These are phyloP conservation scores for Tethya wilhelma DNA, from an alignment of 37 sponge, comb jelly and placozoan genomes.

Conservation along the genomic window DNA sequence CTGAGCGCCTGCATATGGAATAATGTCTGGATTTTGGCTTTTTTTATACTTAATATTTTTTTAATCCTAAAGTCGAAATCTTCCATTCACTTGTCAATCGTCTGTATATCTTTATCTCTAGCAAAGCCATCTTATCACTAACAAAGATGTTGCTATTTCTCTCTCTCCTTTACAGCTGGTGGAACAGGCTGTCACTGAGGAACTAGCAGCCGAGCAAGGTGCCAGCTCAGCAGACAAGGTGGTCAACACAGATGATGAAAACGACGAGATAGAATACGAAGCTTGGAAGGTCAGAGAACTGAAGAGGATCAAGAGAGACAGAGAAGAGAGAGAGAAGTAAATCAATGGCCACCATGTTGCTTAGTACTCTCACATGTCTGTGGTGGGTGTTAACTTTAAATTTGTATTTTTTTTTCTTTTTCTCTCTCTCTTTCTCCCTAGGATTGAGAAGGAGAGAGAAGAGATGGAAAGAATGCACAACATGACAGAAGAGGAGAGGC, in stretches of 20 bases:
- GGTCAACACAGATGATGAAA: conserved; percentile 95
- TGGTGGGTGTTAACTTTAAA: too few species aligned
- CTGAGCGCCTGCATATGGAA: too few species aligned
- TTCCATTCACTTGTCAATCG: neutral
- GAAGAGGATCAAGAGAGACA: conserved; percentile 93
- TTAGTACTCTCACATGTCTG: too few species aligned
- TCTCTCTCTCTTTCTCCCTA: too few species aligned
- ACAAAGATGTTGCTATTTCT: neutral
- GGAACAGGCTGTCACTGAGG: conserved; percentile 33
- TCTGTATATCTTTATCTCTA: neutral
- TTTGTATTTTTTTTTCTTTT: too few species aligned
- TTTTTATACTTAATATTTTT: too few species aligned
- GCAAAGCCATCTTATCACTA: neutral
- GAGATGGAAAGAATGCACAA: conserved; percentile 89
- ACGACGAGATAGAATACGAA: conserved; percentile 95
- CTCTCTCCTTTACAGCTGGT: conserved; percentile 27
- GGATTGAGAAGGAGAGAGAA: conserved; percentile 78
- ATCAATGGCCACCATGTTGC: conserved; percentile 21
- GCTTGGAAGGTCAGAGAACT: conserved; percentile 97
- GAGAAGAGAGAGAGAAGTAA: conserved; percentile 92
- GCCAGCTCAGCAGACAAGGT: conserved; percentile 38
- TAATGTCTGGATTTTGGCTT: too few species aligned
- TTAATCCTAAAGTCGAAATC: neutral
- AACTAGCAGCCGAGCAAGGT: conserved; percentile 35
- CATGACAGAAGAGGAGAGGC: conserved; percentile 94